A percentile compares a stretch with the other conserved stretches of the same genome.
Conservation (phyloP, 2,888 invertebrate species). For the Epistrophe eligans region DNA sequence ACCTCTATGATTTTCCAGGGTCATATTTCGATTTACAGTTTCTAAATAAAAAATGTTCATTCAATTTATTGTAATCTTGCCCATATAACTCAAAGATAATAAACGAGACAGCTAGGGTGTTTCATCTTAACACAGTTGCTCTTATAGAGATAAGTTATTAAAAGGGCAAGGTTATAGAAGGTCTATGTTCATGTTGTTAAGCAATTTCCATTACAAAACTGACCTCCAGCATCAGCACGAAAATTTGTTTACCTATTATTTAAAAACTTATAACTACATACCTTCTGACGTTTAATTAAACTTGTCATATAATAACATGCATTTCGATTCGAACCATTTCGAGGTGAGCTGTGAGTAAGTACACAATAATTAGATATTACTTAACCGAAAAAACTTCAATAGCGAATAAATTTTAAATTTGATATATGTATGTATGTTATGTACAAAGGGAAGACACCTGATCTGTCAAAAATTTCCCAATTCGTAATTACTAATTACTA, state of each 20-base stretch:
- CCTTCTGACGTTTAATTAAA: slow-evolving; percentile 21
- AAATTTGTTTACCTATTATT: neutral
- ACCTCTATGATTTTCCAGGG: neutral
- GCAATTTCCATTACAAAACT: neutral
- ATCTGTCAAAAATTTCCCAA: slow-evolving; percentile 32
- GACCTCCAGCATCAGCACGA: slow-evolving; percentile 9
- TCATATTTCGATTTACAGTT: neutral
- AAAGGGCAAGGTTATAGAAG: neutral
- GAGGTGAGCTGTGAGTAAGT: slow-evolving; percentile 22
- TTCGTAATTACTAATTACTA: slow-evolving; percentile 16
- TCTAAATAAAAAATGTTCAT: neutral
- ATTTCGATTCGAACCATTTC: slow-evolving; percentile 24
- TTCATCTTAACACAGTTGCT: neutral
- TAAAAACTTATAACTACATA: neutral
- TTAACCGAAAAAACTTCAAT: slow-evolving; percentile 6
- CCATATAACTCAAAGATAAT: neutral
- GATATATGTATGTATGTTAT: neutral
- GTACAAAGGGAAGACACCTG: slow-evolving; percentile 14
- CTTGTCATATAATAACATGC: slow-evolving; percentile 35
- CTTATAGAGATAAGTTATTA: neutral
- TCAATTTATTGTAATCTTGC: neutral
- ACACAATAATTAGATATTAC: slow-evolving; percentile 6
- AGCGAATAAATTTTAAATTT: neutral
- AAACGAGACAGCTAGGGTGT: neutral
- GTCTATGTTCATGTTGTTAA: slow-evolving; percentile 8